Percentiles rank a stretch among this genome's conserved stretches.
Evolutionary conservation across 2,113 vertebrate species (phyloP).

Genomic region (Merops nubicus): DNA sequence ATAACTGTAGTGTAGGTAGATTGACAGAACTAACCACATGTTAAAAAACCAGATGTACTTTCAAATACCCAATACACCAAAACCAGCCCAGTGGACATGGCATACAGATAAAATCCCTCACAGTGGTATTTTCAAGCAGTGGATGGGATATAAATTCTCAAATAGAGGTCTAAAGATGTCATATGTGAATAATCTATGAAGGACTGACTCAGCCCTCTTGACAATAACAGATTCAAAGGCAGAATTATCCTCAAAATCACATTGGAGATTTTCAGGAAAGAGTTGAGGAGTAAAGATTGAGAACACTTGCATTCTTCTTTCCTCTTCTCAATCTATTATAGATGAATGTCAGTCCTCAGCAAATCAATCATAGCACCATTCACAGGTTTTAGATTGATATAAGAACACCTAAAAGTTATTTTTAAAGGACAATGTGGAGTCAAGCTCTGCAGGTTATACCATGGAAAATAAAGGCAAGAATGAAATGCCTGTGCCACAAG

Average conservation of each 20-base stretch:
- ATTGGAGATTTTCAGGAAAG: not conserved
- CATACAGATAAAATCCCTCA: not conserved
- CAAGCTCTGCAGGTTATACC: constrained; percentile 3
- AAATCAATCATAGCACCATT: constrained; percentile 53
- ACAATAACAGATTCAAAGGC: constrained; percentile 29
- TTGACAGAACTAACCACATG: not conserved
- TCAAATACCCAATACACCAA: not conserved
- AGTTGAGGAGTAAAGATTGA: not conserved
- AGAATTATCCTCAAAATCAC: constrained; percentile 46
- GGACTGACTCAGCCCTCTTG: constrained; percentile 1
- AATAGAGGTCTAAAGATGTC: constrained; percentile 36
- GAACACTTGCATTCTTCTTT: constrained; percentile 30
- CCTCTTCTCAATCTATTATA: constrained; percentile 46
- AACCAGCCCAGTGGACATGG: not conserved
- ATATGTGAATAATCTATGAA: constrained; percentile 46
- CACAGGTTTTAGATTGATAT: constrained; percentile 24
- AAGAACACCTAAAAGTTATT: constrained; percentile 51
- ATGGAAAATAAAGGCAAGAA: not conserved
- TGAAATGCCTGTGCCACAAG: not conserved
- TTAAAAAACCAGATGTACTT: constrained; percentile 21
- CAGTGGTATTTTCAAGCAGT: not conserved
- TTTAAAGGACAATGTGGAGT: constrained; percentile 32
- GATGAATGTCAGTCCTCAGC: constrained; percentile 49
- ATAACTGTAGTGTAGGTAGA: not conserved
- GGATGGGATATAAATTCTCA: constrained; percentile 26